A percentile compares a stretch with the other conserved stretches of the same genome.
phyloP scores from a whole-genome alignment of 2,113 vertebrate genomes.

The Paralichthys olivaceus region DNA sequence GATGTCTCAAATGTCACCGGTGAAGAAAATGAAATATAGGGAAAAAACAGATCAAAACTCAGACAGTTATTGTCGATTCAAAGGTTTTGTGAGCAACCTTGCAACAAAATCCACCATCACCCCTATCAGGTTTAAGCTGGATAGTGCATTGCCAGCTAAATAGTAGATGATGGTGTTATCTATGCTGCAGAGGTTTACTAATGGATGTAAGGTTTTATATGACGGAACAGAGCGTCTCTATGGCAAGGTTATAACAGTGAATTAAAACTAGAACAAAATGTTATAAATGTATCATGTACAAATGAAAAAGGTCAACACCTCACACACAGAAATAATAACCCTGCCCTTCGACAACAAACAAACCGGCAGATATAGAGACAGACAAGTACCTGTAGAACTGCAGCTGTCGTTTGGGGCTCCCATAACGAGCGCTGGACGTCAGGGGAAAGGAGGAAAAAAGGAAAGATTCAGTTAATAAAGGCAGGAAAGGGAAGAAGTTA shows the following conservation, averaged over 20 bases:
- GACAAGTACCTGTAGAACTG: conserved; percentile 98
- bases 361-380: conserved; percentile 18
- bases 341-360: conserved; percentile 1
- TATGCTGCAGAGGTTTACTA: conserved; percentile 49
- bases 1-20: conserved; percentile 43
- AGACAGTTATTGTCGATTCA: conserved; percentile 54
- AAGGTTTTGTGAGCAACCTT: conserved; percentile 59
- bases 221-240: conserved; percentile 54
- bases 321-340: not conserved
- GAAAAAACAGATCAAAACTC: not conserved
- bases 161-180: conserved; percentile 45
- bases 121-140: conserved; percentile 60
- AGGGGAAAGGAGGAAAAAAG: conserved; percentile 55
- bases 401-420: conserved; percentile 99
- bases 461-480: conserved; percentile 52
- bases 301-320: not conserved
- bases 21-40: not conserved
- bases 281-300: not conserved
- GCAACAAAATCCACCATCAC: conserved; percentile 49
- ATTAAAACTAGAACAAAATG: conserved; percentile 9
- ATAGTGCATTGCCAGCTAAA: conserved; percentile 70
- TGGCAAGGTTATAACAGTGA: conserved; percentile 42
- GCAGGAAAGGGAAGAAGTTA: conserved; percentile 47
- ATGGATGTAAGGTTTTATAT: conserved; percentile 66
- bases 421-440: conserved; percentile 95